Percentiles rank a stretch among this genome's conserved stretches.
Evolutionary conservation across 2,888 invertebrate species (phyloP).

Genomic region (Eupithecia pulchellata): DNA sequence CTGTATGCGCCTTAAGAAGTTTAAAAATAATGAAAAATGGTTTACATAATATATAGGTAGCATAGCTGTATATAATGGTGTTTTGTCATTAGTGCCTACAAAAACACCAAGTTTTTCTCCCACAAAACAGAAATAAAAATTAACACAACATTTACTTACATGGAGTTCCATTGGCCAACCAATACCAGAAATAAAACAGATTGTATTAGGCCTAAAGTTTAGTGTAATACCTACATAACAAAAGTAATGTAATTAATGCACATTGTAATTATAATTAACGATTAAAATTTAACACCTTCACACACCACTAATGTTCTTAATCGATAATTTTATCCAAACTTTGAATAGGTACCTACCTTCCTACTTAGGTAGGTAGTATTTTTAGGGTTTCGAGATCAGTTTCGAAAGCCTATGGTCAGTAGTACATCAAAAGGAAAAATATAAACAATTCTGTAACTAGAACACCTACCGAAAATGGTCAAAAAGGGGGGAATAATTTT

Average conservation of each 20-base stretch:
- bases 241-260: neutral
- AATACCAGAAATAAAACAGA: neutral
- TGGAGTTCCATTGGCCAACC: neutral
- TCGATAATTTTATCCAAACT: neutral
- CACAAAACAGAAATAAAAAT: neutral
- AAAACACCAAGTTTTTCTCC: neutral
- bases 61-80: too few relatives aligned
- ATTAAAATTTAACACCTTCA: slow-evolving; percentile 3
- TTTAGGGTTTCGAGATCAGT: too few relatives aligned
- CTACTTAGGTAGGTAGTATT: neutral
- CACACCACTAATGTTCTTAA: neutral
- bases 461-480: too few relatives aligned
- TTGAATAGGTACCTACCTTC: neutral
- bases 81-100: too few relatives aligned
- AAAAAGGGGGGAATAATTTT: too few relatives aligned
- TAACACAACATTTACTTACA: neutral
- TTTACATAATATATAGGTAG: too few relatives aligned
- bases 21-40: too few relatives aligned
- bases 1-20: too few relatives aligned
- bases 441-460: too few relatives aligned
- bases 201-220: neutral
- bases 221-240: neutral
- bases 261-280: neutral
- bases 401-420: too few relatives aligned
- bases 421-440: too few relatives aligned